These are phyloP conservation scores for Ruditapes philippinarum DNA, from an alignment of 1,140 invertebrate species.

Conservation along the genomic window DNA sequence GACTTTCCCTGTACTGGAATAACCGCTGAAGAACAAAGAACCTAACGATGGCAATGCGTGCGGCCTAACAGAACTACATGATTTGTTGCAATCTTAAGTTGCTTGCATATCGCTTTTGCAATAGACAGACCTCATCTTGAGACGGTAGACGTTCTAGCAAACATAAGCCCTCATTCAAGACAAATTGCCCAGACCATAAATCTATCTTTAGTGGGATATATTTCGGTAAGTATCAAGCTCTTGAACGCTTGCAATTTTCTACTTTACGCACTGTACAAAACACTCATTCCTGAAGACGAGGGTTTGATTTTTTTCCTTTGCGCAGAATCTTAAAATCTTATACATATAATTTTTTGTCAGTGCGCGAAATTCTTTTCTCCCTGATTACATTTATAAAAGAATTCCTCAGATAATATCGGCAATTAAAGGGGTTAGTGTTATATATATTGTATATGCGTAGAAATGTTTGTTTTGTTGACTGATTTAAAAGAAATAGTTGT, in stretches of 20 bases:
- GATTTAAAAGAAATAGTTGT: no score
- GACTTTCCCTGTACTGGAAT: no score
- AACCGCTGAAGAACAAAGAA: no score
- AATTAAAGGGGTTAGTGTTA: not conserved
- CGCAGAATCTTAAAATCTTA: not conserved
- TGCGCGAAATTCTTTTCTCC: not conserved
- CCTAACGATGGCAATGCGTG: not conserved
- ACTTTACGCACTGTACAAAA: not conserved
- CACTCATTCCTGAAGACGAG: not conserved
- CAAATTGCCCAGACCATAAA: slow-evolving; percentile 48
- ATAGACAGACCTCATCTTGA: not conserved
- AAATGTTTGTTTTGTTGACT: no score
- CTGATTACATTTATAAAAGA: not conserved
- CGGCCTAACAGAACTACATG: not conserved
- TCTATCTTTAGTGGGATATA: slow-evolving; percentile 30
- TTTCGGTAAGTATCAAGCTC: slow-evolving; percentile 19
- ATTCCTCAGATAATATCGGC: not conserved
- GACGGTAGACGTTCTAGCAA: not conserved
- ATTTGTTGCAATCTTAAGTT: not conserved
- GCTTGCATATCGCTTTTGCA: not conserved
- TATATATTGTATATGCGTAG: no score
- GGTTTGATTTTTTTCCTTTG: not conserved
- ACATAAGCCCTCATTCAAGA: slow-evolving; percentile 6
- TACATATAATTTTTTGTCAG: slow-evolving; percentile 1
- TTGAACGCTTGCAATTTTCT: slow-evolving; percentile 32